Evolutionary conservation across 2,113 vertebrate genomes (phyloP).

Genomic region (Hassar affinis): DNA sequence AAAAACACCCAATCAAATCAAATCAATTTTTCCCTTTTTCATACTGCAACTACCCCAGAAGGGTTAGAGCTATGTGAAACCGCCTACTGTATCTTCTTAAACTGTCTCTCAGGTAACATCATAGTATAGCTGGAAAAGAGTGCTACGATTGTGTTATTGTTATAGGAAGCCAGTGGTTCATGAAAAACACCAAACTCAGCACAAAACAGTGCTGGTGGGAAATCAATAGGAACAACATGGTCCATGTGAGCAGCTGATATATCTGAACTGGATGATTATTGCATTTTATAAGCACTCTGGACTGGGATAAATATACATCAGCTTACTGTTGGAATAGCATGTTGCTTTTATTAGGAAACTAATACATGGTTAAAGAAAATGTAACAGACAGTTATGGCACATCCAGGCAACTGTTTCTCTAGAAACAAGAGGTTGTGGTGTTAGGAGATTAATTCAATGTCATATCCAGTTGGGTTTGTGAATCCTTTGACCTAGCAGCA

Average conservation of each 20-base stretch:
- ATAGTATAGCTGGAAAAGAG: not conserved
- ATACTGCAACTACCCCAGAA: not conserved
- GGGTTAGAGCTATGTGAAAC: not conserved
- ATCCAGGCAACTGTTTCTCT: constrained; percentile 34
- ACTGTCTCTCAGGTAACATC: not conserved
- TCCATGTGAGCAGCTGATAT: constrained; percentile 48
- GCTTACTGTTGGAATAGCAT: not conserved
- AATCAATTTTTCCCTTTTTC: not conserved
- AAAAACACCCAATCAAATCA: not conserved
- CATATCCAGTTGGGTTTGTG: constrained; percentile 24
- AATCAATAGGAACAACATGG: constrained; percentile 42
- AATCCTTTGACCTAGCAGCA: constrained; percentile 42
- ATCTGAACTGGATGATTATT: constrained; percentile 20
- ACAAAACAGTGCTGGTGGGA: constrained; percentile 31
- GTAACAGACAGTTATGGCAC: constrained; percentile 19
- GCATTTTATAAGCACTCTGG: constrained; percentile 19
- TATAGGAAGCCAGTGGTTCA: constrained; percentile 50
- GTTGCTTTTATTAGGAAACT: not conserved
- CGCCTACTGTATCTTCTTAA: not conserved
- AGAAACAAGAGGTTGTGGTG: constrained; percentile 45
- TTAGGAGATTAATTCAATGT: constrained; percentile 50
- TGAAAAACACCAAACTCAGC: constrained; percentile 49
- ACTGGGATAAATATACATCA: constrained; percentile 19
- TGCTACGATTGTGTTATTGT: not conserved
- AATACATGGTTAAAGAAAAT: not conserved